phyloP scores from a whole-genome alignment of 2,888 invertebrate genomes.

The Drosophila nigricruria region DNA sequence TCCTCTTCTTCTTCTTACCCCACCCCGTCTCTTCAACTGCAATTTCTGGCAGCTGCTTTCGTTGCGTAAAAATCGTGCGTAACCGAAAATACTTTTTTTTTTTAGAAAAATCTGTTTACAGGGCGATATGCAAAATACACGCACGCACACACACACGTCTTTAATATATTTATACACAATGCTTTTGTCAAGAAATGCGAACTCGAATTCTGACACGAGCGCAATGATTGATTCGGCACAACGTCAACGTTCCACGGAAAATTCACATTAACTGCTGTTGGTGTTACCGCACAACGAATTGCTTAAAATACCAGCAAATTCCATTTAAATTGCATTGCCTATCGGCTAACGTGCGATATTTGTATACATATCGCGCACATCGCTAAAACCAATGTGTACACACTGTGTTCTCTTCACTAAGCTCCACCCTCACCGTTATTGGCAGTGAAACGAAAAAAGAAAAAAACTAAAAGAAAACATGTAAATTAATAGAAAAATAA shows the following conservation, averaged over 20 bases:
- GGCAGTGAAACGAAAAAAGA: conserved; percentile 32
- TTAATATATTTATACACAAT: conserved; percentile 38
- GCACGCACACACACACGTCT: conserved; percentile 5
- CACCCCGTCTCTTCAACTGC: conserved; percentile 39
- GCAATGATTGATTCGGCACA: conserved; percentile 39
- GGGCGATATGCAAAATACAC: background rate
- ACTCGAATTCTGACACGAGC: conserved; percentile 46
- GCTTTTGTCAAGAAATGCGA: conserved; percentile 24
- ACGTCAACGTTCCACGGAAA: conserved; percentile 53
- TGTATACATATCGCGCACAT: conserved; percentile 4
- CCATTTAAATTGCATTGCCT: background rate
- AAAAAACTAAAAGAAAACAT: conserved; percentile 54
- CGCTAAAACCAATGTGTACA: conserved; percentile 19
- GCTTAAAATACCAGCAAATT: conserved; percentile 13
- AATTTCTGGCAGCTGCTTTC: conserved; percentile 57
- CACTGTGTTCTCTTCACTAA: conserved; percentile 14
- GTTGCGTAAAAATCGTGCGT: conserved; percentile 70
- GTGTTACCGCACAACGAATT: conserved; percentile 36
- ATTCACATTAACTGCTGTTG: conserved; percentile 57
- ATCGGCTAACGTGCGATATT: background rate
- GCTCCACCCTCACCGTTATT: conserved; percentile 60
- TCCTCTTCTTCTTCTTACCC: conserved; percentile 4
- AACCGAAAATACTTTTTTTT: conserved; percentile 15
- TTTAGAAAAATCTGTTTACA: background rate
- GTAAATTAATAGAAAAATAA: conserved; percentile 44